Evolutionary conservation across 2,113 vertebrate genomes (phyloP), one percentile per base, ranked within the genome.

Genomic region (Chaetura pelagica): DNA sequence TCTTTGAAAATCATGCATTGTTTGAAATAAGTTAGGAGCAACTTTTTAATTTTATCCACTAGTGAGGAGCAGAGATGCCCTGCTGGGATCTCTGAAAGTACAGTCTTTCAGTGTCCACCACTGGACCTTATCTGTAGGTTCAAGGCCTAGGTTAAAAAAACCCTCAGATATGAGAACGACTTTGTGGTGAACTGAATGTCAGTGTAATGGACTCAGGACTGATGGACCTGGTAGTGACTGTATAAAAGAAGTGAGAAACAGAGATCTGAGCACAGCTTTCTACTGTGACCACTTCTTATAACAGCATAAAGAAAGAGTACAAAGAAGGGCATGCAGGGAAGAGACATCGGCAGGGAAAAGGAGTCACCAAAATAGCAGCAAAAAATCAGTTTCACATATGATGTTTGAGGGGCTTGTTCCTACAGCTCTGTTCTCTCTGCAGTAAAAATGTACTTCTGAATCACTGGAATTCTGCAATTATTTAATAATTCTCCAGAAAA

Each of bases 21-120:
- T 54, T 49, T 83, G 40, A 89, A 66, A 16, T 16, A 58, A 0
- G 3, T 74, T 46, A 35, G 19, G 27, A 49, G 8, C 16, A 75
- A 9, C 8, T 2, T 3, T 77, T 35, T 54, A 0, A 0, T 71
- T 77, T 81, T 63, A 57, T 51, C 19, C 15, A 11, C 15, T 38
- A 42, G 14, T 18, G 49, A 87, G 27, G 30, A 84, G 15, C 40
- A 71, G 29, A 81, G 32, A 48, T 27, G 19, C 9, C 19, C 8
- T 87, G 3, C 12, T 61, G 35, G 9, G 0, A 1, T 29, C 34
- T 49, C 42, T 62, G 51, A 84, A 46, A 55, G 13, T 0, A 0
- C 6, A 11, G 23, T 34, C 35, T 54, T 89, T 58, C 27, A 23
- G 2, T 32, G 17, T 20, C 4, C 2, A n/a, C 30, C 21, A 67